Conservation (phyloP, 2,888 invertebrate genomes). For the Orthosia cruda region DNA sequence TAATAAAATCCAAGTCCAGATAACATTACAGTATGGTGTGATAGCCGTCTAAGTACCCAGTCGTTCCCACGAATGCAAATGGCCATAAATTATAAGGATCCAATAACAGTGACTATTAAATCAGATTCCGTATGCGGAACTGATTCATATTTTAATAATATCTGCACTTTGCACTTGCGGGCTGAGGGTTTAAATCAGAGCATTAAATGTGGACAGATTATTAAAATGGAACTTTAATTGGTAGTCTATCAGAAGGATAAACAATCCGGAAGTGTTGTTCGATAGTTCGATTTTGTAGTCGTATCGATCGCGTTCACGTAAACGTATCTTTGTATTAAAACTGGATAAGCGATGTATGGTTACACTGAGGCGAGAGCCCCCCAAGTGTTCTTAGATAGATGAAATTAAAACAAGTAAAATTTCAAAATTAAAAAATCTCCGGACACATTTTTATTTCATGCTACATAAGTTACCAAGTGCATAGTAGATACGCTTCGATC, state of each 20-base stretch:
- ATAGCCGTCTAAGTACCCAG: constrained; percentile 61
- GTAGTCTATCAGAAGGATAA: neutral
- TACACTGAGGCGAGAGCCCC: too few species aligned
- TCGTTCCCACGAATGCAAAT: constrained; percentile 86
- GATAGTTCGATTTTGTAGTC: too few species aligned
- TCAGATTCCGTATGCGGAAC: constrained; percentile 82
- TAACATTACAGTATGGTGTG: constrained; percentile 60
- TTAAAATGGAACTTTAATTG: constrained; percentile 28
- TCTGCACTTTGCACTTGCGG: constrained; percentile 64
- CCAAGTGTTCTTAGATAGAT: too few species aligned
- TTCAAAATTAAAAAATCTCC: too few species aligned
- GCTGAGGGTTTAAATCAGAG: constrained; percentile 62
- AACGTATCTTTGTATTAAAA: too few species aligned
- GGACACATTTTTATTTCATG: too few species aligned
- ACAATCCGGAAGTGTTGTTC: neutral
- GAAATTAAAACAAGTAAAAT: too few species aligned
- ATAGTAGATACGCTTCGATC: too few species aligned
- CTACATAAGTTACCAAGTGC: too few species aligned
- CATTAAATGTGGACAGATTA: constrained; percentile 37
- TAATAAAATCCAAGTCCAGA: constrained; percentile 49
- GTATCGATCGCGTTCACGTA: too few species aligned
- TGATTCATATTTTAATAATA: constrained; percentile 80
- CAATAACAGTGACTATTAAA: constrained; percentile 90
- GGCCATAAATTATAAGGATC: constrained; percentile 87
- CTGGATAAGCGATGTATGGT: too few species aligned